Evolutionary conservation across 2,797 vertebrate genomes (phyloP).

Genomic region (Dryobates pubescens): DNA sequence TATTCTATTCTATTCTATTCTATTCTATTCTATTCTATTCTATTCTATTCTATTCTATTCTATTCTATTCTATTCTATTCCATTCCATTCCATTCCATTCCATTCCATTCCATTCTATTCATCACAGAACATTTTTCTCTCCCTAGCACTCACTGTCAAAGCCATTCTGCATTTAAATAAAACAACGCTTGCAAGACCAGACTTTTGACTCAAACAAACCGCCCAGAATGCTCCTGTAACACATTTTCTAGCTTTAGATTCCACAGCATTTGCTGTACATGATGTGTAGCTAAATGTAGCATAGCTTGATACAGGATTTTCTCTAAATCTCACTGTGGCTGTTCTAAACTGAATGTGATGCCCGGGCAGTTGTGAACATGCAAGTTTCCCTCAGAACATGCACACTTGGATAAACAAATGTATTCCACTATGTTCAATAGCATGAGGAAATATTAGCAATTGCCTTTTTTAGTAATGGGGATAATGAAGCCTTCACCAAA

Average conservation of each 20-base stretch:
- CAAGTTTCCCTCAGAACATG: conserved; percentile 16
- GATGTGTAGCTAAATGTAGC: conserved; percentile 54
- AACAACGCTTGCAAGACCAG: not conserved
- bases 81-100: no score
- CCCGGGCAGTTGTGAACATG: conserved; percentile 25
- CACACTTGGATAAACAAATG: conserved; percentile 58
- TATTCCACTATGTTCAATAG: conserved; percentile 2
- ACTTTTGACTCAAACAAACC: not conserved
- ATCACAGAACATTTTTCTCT: not conserved
- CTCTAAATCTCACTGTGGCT: conserved; percentile 23
- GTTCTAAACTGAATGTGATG: conserved; percentile 56
- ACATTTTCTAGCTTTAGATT: not conserved
- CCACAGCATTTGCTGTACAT: conserved; percentile 18
- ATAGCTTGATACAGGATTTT: conserved; percentile 24
- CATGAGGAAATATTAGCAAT: conserved; percentile 25
- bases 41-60: no score
- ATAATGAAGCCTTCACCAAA: conserved; percentile 59
- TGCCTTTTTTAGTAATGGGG: conserved; percentile 27
- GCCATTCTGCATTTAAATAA: not conserved
- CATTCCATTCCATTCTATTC: no score
- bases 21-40: no score
- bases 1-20: no score
- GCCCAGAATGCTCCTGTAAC: not conserved
- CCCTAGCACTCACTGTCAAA: not conserved
- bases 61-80: no score